Evolutionary conservation across 2,113 vertebrate species (phyloP).

Genomic region (Dendrocopos noguchii): DNA sequence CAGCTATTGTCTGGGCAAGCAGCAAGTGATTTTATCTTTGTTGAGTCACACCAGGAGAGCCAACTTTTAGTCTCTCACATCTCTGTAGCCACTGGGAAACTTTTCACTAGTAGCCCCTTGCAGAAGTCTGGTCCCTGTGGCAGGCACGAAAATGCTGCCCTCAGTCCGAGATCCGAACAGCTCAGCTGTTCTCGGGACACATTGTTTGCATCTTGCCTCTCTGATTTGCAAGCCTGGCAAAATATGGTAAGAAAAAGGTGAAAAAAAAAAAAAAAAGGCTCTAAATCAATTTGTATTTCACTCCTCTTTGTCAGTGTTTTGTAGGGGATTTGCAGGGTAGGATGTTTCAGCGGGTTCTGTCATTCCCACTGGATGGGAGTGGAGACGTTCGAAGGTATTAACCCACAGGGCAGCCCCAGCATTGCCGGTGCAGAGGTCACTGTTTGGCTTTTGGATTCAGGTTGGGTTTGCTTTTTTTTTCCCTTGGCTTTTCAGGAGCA

Average conservation of each 20-base stretch:
- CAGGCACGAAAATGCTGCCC: not conserved
- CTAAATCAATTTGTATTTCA: not conserved
- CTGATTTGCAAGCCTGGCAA: not conserved
- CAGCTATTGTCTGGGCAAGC: too few species aligned
- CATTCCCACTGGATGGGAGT: not conserved
- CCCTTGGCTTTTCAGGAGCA: not conserved
- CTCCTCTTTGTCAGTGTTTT: not conserved
- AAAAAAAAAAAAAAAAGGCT: not conserved
- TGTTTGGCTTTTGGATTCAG: not conserved
- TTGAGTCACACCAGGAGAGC: too few species aligned
- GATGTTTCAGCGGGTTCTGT: not conserved
- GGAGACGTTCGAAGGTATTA: not conserved
- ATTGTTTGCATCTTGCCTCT: not conserved
- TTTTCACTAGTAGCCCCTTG: not conserved
- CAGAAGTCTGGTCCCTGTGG: not conserved
- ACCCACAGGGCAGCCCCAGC: too few species aligned
- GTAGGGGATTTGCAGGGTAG: not conserved
- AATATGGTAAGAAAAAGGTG: not conserved
- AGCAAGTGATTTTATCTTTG: too few species aligned
- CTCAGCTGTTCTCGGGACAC: not conserved
- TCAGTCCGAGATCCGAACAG: not conserved
- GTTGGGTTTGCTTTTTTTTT: too few species aligned
- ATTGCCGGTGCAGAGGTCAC: not conserved
- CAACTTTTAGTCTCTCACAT: too few species aligned
- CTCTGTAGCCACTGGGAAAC: not conserved